Evolutionary conservation across 2,888 invertebrate genomes (phyloP).

Genomic region (Lasius fuliginosus): DNA sequence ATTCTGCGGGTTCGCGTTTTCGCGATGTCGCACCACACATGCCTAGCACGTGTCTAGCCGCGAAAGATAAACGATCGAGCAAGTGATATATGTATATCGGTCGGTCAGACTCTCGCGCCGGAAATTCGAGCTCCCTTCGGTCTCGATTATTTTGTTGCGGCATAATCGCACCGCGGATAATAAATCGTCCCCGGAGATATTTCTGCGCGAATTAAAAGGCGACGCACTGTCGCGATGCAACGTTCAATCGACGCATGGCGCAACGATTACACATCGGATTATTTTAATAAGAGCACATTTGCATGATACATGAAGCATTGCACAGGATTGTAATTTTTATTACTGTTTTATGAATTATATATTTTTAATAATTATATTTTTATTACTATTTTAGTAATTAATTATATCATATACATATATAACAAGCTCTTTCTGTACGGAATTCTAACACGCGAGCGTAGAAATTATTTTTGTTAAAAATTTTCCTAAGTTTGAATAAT

Average conservation of each 20-base stretch:
- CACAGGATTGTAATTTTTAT: background rate
- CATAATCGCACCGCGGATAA: conserved; percentile 1
- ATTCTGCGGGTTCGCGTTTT: background rate
- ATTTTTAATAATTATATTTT: too few species aligned
- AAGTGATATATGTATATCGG: background rate
- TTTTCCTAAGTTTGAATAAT: background rate
- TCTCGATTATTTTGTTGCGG: conserved; percentile 28
- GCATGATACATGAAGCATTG: background rate
- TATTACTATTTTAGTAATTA: too few species aligned
- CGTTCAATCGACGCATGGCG: conserved; percentile 11
- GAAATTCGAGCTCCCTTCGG: conserved; percentile 22
- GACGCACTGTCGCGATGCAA: background rate
- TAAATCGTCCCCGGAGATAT: conserved; percentile 21
- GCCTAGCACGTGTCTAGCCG: conserved; percentile 7
- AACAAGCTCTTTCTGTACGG: too few species aligned
- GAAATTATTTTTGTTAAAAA: background rate
- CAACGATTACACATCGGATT: conserved; percentile 11
- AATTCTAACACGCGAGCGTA: background rate
- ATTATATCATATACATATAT: background rate
- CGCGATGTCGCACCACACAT: background rate
- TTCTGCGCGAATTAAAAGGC: conserved; percentile 21
- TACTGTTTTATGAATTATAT: too few species aligned
- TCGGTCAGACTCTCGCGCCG: background rate
- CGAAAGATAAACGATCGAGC: conserved; percentile 25
- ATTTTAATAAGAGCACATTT: background rate